Evolutionary conservation across 92 coral and sea anemone species (phyloP).

Genomic region (Phenganax marumi): DNA sequence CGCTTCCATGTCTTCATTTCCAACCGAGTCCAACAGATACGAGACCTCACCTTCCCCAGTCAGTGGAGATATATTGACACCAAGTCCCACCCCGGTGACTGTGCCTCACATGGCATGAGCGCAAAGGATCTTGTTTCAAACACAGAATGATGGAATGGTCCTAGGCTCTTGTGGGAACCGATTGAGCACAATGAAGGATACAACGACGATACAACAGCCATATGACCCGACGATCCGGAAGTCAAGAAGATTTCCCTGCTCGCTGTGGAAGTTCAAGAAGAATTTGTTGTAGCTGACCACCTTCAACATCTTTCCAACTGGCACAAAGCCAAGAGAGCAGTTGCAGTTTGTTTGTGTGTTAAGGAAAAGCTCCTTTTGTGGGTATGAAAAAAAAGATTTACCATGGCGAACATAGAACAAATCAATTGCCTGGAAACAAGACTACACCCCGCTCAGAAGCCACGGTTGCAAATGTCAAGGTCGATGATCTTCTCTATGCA

Average conservation of each 20-base stretch:
- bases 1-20: conserved; percentile 39
- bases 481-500: too few species aligned
- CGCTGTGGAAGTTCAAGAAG: conserved; percentile 24
- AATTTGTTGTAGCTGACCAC: neutral
- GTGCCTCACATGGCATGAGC: conserved; percentile 15
- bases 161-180: conserved; percentile 1
- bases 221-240: conserved; percentile 40
- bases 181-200: neutral
- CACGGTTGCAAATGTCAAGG: too few species aligned
- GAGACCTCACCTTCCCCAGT: neutral
- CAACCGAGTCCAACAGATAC: conserved; percentile 37
- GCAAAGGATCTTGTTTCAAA: neutral
- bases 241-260: conserved; percentile 4
- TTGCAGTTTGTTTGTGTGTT: conserved; percentile 17
- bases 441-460: neutral
- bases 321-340: conserved; percentile 36
- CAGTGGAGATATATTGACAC: conserved; percentile 37
- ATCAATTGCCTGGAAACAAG: neutral
- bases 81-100: conserved; percentile 17
- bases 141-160: conserved; percentile 28
- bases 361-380: neutral
- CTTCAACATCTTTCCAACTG: conserved; percentile 15
- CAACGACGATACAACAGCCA: neutral
- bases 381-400: neutral
- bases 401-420: neutral